Conservation (phyloP, 1,140 invertebrate genomes). For the Harlomillsia oculata region DNA sequence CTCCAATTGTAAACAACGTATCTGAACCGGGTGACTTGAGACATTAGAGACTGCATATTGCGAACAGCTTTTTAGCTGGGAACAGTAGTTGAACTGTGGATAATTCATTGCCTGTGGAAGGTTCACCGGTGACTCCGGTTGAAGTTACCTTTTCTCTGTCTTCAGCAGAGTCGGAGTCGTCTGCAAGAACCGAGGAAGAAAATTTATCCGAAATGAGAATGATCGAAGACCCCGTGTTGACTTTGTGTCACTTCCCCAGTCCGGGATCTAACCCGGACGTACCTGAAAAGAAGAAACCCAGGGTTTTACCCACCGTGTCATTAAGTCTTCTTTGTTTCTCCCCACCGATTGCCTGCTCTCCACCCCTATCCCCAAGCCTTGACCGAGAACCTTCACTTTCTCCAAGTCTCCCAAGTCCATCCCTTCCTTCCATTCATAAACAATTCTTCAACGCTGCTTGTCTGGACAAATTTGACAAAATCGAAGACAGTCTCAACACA, state of each 20-base stretch:
- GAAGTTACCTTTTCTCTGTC: conserved; percentile 29
- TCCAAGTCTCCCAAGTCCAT: background rate
- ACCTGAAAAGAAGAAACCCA: conserved; percentile 34
- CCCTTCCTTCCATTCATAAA: conserved; percentile 12
- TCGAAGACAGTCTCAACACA: conserved; percentile 36
- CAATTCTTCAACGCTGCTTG: conserved; percentile 1
- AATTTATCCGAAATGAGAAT: conserved; percentile 35
- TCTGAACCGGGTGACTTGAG: too few relatives aligned
- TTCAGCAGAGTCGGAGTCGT: conserved; percentile 32
- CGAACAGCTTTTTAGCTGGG: too few relatives aligned
- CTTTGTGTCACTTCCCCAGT: conserved; percentile 35
- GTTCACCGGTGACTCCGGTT: conserved; percentile 33
- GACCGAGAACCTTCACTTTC: conserved; percentile 9
- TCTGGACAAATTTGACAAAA: conserved; percentile 24
- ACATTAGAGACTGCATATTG: too few relatives aligned
- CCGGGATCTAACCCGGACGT: conserved; percentile 35
- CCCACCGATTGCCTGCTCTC: conserved; percentile 33
- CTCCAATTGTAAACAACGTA: too few relatives aligned
- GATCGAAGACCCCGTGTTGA: conserved; percentile 37
- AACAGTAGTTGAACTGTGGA: conserved; percentile 30
- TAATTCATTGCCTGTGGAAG: conserved; percentile 21
- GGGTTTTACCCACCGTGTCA: conserved; percentile 34
- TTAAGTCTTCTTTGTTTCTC: conserved; percentile 35
- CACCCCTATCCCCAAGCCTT: conserved; percentile 24
- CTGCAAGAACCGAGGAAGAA: conserved; percentile 23